Base-by-base conservation (phyloP, 30 jellyfish, hydroid and myxozoan species). In the Cassiopea xamachana region DNA sequence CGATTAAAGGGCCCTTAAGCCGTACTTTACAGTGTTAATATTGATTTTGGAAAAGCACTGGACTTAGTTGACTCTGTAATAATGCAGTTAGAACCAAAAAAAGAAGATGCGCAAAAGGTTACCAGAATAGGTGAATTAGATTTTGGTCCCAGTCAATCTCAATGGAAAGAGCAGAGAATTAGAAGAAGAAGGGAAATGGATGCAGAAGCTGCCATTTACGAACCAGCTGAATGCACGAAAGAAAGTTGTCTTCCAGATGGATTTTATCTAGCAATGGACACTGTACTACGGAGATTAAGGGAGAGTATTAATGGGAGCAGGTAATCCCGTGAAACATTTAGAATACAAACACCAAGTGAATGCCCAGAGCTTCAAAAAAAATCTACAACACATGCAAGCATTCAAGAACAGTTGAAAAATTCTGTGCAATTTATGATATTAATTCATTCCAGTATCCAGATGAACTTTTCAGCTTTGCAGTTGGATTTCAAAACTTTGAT, bases 191-290 rank as follows among this genome's bases (percentile, higher is more conserved):
- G 55, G 85, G 43, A 15, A 67, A 77, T 87, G 85, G 85, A 76
- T 75, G 94, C 91, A 39, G 91, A 87, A 91, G 78, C 77, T 55
- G 78, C 81, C 60, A 73, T 39, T 44, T 81, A 86, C 60, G 93
- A 86, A 7, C 85, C 85, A 77, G 85, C 91, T 77, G 61, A 62
- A 75, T 60, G 91, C 47, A 69, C 77, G 47, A 16, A 72, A 78
- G 95, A 77, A 76, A 62, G 50, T 77, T 87, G 85, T 91, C 47
- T 18, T 77, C 84, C 78, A 4, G 91, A 87, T 7, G 45, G 77
- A 46, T 87, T 87, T 69, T 70, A 46, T 77, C 91, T 87, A 48
- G 91, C 85, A 46, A 60, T 71, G 4, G 91, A 87, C 80, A 79
- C 18, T 76, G 91, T 87, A 48, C 58, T 90, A 19, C 15, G 95